phyloP scores from a whole-genome alignment of 2,113 vertebrate genomes.

The Salvelinus namaycush region DNA sequence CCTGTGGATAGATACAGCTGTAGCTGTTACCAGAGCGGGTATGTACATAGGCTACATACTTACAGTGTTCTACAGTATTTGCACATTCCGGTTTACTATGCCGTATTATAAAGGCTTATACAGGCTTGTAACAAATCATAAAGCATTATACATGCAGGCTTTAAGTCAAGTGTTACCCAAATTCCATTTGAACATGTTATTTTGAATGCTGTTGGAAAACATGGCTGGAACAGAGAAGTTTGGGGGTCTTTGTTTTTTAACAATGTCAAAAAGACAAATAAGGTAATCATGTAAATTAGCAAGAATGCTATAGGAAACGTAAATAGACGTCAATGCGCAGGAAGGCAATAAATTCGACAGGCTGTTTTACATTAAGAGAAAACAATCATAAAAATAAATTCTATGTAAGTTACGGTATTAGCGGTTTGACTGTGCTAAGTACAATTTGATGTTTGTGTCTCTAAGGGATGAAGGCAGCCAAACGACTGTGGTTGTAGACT shows the following conservation, averaged over 20 bases:
- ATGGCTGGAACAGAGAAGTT: background rate
- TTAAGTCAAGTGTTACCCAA: too few relatives aligned
- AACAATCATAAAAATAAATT: constrained; percentile 43
- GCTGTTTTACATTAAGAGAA: constrained; percentile 37
- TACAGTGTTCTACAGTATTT: background rate
- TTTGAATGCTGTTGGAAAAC: background rate
- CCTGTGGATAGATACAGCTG: background rate
- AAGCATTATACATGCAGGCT: too few relatives aligned
- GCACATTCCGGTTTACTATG: too few relatives aligned
- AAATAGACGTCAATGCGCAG: constrained; percentile 13
- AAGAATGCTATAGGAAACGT: constrained; percentile 21
- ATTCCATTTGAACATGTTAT: background rate
- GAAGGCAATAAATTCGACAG: constrained; percentile 12
- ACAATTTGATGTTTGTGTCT: constrained; percentile 39
- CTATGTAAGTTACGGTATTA: constrained; percentile 35
- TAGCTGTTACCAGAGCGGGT: background rate
- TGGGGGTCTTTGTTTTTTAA: constrained; percentile 20
- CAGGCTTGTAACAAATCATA: too few relatives aligned
- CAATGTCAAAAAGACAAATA: constrained; percentile 31
- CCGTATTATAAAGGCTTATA: too few relatives aligned
- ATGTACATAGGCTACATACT: background rate
- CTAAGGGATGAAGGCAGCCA: constrained; percentile 34
- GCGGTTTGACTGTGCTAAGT: constrained; percentile 41
- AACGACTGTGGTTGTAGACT: constrained; percentile 16
- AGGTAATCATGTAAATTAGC: constrained; percentile 32